Conservation (phyloP, 2,888 invertebrate genomes). For the Apantesis nais region DNA sequence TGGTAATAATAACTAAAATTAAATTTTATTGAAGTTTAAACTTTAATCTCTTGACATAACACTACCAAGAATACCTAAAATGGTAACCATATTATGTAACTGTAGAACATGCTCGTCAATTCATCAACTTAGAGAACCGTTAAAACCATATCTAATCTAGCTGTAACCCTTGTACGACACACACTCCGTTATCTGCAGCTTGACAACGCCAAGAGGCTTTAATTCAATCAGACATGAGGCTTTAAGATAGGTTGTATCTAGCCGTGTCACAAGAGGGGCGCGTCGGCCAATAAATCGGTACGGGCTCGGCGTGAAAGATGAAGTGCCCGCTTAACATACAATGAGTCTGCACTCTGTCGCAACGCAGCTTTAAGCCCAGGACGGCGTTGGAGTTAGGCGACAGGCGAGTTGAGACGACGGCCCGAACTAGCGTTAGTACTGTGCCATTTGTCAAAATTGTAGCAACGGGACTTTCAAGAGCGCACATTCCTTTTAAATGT, state of each 20-base stretch:
- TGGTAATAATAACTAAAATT: too few relatives aligned
- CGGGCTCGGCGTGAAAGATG: slow-evolving; percentile 77
- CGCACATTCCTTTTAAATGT: slow-evolving; percentile 9
- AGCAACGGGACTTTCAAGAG: slow-evolving; percentile 16
- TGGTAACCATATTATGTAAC: slow-evolving; percentile 7
- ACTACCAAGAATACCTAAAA: neutral
- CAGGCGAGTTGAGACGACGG: slow-evolving; percentile 47
- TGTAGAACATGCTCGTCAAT: slow-evolving; percentile 20
- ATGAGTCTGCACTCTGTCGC: slow-evolving; percentile 77
- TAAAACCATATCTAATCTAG: slow-evolving; percentile 54
- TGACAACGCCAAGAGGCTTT: slow-evolving; percentile 63
- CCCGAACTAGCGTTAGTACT: slow-evolving; percentile 57
- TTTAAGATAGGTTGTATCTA: slow-evolving; percentile 61
- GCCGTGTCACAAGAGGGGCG: slow-evolving; percentile 75
- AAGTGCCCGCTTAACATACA: slow-evolving; percentile 85
- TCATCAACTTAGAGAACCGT: slow-evolving; percentile 48
- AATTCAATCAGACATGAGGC: slow-evolving; percentile 64
- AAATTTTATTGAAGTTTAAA: neutral
- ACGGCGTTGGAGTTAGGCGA: slow-evolving; percentile 58
- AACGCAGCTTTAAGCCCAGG: slow-evolving; percentile 66
- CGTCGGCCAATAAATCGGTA: slow-evolving; percentile 81
- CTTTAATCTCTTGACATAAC: neutral
- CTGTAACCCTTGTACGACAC: slow-evolving; percentile 49
- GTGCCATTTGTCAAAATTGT: slow-evolving; percentile 31
- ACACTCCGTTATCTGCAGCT: slow-evolving; percentile 56